Conservation (phyloP, 2,888 invertebrate species). For the Didymodactylos carnosus region DNA sequence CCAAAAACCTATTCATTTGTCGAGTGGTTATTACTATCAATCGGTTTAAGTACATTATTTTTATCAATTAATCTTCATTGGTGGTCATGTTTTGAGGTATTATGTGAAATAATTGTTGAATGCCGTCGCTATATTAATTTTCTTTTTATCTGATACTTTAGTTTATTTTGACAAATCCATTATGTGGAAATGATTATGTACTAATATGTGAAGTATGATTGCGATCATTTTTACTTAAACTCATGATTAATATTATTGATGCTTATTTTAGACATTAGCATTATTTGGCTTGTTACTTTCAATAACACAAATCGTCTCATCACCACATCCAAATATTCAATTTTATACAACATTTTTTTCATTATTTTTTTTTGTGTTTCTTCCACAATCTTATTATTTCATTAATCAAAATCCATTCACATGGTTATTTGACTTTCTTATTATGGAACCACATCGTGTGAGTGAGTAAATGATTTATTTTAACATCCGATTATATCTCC, state of each 20-base stretch:
- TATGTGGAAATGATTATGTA: neutral
- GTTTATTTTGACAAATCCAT: neutral
- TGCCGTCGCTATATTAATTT: neutral
- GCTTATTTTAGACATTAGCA: neutral
- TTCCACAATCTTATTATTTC: neutral
- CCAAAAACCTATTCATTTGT: neutral
- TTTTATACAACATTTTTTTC: neutral
- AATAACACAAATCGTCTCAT: neutral
- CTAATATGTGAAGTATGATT: neutral
- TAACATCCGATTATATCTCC: neutral
- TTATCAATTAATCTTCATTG: neutral
- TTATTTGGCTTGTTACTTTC: neutral
- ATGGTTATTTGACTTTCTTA: conserved; percentile 7
- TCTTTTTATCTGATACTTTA: neutral
- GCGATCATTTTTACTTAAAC: too few species aligned
- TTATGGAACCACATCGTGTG: neutral
- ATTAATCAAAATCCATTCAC: conserved; percentile 3
- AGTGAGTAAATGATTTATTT: neutral
- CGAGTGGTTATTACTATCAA: neutral
- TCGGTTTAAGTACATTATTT: neutral
- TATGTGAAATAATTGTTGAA: neutral
- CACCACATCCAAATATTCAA: neutral
- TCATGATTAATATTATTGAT: neutral
- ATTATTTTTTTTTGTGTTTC: neutral
- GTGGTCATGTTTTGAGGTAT: neutral